Evolutionary conservation across 2,113 vertebrate species (phyloP), one percentile per base, ranked within the genome.

Genomic region (Xenus cinereus): DNA sequence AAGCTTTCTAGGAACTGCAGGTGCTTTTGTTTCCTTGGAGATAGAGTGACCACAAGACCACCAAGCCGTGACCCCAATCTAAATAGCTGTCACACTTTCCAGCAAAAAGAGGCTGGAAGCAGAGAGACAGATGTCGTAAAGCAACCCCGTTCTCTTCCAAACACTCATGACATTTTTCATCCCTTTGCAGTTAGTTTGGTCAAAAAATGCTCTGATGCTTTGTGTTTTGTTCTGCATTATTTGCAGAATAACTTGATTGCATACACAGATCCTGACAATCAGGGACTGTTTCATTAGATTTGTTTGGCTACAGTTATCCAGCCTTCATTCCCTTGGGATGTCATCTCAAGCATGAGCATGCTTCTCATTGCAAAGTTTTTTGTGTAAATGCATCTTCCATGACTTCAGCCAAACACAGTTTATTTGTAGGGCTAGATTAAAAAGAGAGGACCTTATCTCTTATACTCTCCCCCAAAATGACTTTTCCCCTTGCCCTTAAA

Each of bases 381-480:
- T 45, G 14, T 2, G 0, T 22, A 72, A 67, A 43, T 21, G 7
- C 7, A 43, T 63, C 22, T 68, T 84, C 37, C 28, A 12, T 28
- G 1, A 32, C 5, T 48, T 78, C 43, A 60, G 33, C 7, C 7
- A 56, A 35, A 13, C 18, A 54, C 4, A 46, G 3, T 30, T 33
- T 87, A 41, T 85, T 76, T 87, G 21, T 23, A 51, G 33, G 10
- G 8, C n/a, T 73, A 32, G 9, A 18, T 56, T 43, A 43, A 56
- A 79, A 76, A 48, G 3, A 60, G 6, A 53, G 4, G 7, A 14
- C 2, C 3, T 67, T 37, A 24, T 37, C 7, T 37, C 14, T 63
- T 35, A 60, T 28, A 12, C 1, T 89, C 0, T 8, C 9, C 6
- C 7, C 5, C 26, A 8, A 73, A 33, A 60, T 3, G 11, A 0